Evolutionary conservation across 2,797 vertebrate species (phyloP).

Genomic region (Sebastolobus alascanus): DNA sequence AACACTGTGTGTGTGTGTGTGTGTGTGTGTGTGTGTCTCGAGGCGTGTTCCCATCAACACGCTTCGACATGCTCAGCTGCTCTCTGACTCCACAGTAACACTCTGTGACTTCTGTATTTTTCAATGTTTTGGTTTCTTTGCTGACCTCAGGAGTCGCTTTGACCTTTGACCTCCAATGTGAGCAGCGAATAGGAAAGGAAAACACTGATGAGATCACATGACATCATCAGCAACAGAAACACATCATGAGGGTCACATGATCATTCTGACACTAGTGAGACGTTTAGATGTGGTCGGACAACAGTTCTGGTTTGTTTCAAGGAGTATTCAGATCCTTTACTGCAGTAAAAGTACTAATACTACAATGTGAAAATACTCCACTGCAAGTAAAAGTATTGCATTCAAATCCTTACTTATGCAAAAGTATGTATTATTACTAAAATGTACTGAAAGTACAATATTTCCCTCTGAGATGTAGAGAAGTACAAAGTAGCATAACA

Average conservation of each 20-base stretch:
- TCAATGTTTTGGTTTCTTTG: not conserved
- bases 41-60: constrained; percentile 44
- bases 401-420: not conserved
- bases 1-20: constrained; percentile 32
- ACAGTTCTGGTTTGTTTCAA: not conserved
- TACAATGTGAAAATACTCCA: not conserved
- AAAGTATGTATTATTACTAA: too few species aligned
- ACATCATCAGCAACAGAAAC: not conserved
- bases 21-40: constrained; percentile 19
- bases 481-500: not conserved
- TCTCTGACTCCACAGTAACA: constrained; percentile 22
- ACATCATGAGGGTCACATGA: not conserved
- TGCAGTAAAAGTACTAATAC: not conserved
- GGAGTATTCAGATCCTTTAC: not conserved
- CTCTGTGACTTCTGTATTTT: not conserved
- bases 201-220: not conserved
- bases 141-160: not conserved
- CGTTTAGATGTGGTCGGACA: not conserved
- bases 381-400: not conserved
- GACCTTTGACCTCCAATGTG: constrained; percentile 48
- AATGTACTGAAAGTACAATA: too few species aligned
- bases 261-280: not conserved
- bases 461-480: too few species aligned
- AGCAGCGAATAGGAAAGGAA: not conserved
- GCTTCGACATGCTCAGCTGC: constrained; percentile 32